Conservation (phyloP, 2,113 vertebrate species). For the Romanogobio albipinnatus region DNA sequence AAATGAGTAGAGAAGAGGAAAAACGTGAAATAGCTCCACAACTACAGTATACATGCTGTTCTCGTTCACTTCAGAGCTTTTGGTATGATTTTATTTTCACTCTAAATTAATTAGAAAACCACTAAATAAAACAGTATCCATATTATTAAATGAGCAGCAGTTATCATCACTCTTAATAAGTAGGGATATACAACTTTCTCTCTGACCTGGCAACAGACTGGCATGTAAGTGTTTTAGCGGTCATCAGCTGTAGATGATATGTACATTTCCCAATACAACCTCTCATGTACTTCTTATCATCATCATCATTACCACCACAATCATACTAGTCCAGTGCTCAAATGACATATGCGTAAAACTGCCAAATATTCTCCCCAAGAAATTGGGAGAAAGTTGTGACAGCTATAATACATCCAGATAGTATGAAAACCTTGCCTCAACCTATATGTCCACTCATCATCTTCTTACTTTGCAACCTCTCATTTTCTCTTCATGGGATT, state of each 20-base stretch:
- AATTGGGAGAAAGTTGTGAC: constrained; percentile 17
- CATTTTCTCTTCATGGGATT: constrained; percentile 65
- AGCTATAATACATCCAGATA: constrained; percentile 9
- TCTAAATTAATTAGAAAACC: neutral
- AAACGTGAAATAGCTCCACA: neutral
- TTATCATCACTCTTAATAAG: neutral
- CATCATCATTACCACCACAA: neutral
- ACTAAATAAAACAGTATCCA: neutral
- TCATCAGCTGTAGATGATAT: neutral
- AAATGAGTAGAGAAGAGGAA: neutral
- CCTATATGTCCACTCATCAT: constrained; percentile 31
- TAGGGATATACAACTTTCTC: neutral
- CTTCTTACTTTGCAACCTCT: constrained; percentile 65
- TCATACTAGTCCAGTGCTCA: neutral
- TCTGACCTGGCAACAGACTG: neutral
- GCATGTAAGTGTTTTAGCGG: neutral
- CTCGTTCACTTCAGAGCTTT: neutral
- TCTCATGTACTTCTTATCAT: neutral
- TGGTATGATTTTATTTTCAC: neutral
- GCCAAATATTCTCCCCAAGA: neutral
- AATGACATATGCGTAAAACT: neutral
- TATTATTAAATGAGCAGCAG: neutral
- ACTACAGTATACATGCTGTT: neutral
- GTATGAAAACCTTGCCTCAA: neutral
- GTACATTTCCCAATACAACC: neutral